Conservation (phyloP, 2,888 invertebrate genomes). For the Drosophila falleni region DNA sequence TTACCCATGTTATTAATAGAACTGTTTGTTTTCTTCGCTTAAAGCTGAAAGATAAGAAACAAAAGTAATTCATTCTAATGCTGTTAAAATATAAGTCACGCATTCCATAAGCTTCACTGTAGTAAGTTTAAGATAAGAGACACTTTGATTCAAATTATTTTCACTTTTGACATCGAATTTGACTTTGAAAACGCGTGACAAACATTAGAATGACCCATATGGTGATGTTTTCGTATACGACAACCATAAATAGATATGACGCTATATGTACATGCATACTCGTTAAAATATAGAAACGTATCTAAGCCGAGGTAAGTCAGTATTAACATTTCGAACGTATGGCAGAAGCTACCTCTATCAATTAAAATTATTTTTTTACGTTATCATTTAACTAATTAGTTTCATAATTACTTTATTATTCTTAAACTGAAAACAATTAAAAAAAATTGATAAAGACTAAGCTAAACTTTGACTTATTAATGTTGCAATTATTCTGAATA, state of each 20-base stretch:
- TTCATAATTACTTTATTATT: no score
- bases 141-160: conserved; percentile 28
- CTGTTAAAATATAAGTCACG: no score
- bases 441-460: not conserved
- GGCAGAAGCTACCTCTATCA: not conserved
- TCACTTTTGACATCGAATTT: conserved; percentile 50
- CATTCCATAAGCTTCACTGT: not conserved
- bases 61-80: no score
- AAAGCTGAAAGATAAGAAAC: conserved; percentile 58
- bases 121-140: not conserved
- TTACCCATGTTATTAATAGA: conserved; percentile 86
- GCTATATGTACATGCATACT: conserved; percentile 12
- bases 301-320: conserved; percentile 30
- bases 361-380: not conserved
- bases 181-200: conserved; percentile 58
- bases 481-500: conserved; percentile 16
- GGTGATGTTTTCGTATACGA: conserved; percentile 34
- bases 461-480: not conserved
- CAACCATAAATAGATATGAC: conserved; percentile 46
- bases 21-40: conserved; percentile 18
- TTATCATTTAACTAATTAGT: not conserved
- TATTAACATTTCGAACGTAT: not conserved
- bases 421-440: no score
- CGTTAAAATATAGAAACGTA: not conserved
- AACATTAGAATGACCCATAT: conserved; percentile 52